phyloP scores from a whole-genome alignment of 2,888 invertebrate species.

The Tachystola acroxantha region DNA sequence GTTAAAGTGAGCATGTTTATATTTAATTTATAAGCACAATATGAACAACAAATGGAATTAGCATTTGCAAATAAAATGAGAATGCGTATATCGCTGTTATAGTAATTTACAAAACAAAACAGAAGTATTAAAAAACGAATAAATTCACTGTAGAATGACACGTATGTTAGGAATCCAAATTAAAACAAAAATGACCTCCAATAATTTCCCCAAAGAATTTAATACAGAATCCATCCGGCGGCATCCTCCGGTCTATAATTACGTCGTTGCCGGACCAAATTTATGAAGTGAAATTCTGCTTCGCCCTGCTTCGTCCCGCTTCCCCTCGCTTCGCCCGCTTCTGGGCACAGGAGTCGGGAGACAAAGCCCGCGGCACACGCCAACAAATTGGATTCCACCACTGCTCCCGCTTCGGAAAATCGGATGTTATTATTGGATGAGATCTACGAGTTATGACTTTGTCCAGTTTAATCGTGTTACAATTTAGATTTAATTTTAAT shows the following conservation, averaged over 20 bases:
- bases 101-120: too few relatives aligned
- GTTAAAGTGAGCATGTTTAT: too few relatives aligned
- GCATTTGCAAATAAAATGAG: too few relatives aligned
- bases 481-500: too few relatives aligned
- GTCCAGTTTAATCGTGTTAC: slow-evolving; percentile 8
- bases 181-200: slow-evolving; percentile 17
- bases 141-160: too few relatives aligned
- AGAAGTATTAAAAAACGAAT: too few relatives aligned
- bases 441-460: slow-evolving; percentile 15
- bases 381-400: slow-evolving; percentile 51
- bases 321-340: not conserved
- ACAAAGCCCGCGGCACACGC: slow-evolving; percentile 33
- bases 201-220: slow-evolving; percentile 41
- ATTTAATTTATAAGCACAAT: too few relatives aligned
- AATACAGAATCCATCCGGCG: slow-evolving; percentile 38
- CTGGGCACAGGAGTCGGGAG: slow-evolving; percentile 11
- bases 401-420: slow-evolving; percentile 37
- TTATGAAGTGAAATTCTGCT: slow-evolving; percentile 51
- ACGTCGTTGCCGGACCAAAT: slow-evolving; percentile 46
- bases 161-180: not conserved
- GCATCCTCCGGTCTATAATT: slow-evolving; percentile 43
- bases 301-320: slow-evolving; percentile 11
- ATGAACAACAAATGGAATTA: too few relatives aligned
- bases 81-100: too few relatives aligned
- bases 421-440: slow-evolving; percentile 32